phyloP scores from a whole-genome alignment of 92 coral and sea anemone genomes.

The Palythoa caribaeorum region DNA sequence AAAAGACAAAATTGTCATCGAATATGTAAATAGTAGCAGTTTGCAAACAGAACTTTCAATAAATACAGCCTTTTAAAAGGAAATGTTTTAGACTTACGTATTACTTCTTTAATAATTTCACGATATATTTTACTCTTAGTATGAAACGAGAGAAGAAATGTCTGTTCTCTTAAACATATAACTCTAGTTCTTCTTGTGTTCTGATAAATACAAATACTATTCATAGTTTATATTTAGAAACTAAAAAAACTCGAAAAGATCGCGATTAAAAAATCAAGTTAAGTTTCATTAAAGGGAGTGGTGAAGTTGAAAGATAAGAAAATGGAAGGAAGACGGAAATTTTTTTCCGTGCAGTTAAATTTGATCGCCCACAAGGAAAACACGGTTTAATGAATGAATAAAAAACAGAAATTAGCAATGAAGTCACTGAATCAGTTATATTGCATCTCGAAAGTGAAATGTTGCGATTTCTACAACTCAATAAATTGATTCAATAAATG shows the following conservation, averaged over 20 bases:
- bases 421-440: not conserved
- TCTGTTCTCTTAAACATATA: not conserved
- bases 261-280: too few species aligned
- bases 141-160: not conserved
- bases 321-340: not conserved
- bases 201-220: too few species aligned
- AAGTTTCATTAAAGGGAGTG: not conserved
- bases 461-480: conserved; percentile 12
- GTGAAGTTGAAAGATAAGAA: not conserved
- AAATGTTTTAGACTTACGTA: not conserved
- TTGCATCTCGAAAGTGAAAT: conserved; percentile 20
- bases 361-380: not conserved
- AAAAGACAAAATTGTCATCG: not conserved
- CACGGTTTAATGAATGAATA: not conserved
- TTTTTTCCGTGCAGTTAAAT: not conserved
- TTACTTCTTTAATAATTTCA: not conserved
- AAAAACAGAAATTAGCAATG: not conserved
- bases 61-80: not conserved
- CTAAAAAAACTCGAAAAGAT: too few species aligned
- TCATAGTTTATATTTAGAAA: too few species aligned
- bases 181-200: too few species aligned
- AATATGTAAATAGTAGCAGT: conserved; percentile 22
- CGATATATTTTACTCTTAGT: too few species aligned
- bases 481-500: not conserved
- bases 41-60: not conserved